phyloP scores from a whole-genome alignment of 2,888 invertebrate genomes.

The Synanthedon vespiformis region DNA sequence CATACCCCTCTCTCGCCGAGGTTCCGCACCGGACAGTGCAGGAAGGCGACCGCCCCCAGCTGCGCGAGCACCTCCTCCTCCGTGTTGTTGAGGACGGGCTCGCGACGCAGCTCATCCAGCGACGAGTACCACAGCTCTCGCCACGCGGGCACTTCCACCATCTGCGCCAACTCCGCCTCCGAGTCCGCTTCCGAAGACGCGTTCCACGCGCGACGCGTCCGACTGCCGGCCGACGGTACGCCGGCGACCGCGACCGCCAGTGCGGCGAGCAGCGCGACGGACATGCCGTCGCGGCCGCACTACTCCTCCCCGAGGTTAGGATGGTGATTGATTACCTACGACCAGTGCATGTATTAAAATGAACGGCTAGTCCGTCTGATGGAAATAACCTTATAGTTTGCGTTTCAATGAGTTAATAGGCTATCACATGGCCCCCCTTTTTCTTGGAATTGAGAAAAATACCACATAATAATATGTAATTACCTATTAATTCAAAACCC shows the following conservation, averaged over 20 bases:
- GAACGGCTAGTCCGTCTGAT: too few relatives aligned
- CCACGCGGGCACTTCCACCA: constrained; percentile 66
- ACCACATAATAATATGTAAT: too few relatives aligned
- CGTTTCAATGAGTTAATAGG: too few relatives aligned
- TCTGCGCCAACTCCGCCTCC: constrained; percentile 22
- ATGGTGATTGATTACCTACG: neutral
- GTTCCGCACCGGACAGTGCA: constrained; percentile 83
- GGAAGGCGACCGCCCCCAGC: constrained; percentile 81
- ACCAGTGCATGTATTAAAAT: neutral
- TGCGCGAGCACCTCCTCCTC: constrained; percentile 81
- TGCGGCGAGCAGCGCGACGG: constrained; percentile 20
- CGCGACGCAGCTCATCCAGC: constrained; percentile 50
- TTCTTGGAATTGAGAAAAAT: too few relatives aligned
- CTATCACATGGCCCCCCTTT: too few relatives aligned
- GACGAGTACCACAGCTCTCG: constrained; percentile 69
- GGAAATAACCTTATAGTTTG: too few relatives aligned
- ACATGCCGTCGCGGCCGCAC: constrained; percentile 9
- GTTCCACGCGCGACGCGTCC: constrained; percentile 10
- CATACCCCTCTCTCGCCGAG: constrained; percentile 79
- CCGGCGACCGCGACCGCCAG: constrained; percentile 14
- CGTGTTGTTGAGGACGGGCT: constrained; percentile 77
- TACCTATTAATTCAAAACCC: too few relatives aligned
- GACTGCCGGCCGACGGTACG: constrained; percentile 6
- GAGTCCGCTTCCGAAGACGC: constrained; percentile 11
- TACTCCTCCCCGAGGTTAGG: constrained; percentile 6